Evolutionary conservation across 1,140 invertebrate genomes (phyloP).

Genomic region (Bombus terrestris): DNA sequence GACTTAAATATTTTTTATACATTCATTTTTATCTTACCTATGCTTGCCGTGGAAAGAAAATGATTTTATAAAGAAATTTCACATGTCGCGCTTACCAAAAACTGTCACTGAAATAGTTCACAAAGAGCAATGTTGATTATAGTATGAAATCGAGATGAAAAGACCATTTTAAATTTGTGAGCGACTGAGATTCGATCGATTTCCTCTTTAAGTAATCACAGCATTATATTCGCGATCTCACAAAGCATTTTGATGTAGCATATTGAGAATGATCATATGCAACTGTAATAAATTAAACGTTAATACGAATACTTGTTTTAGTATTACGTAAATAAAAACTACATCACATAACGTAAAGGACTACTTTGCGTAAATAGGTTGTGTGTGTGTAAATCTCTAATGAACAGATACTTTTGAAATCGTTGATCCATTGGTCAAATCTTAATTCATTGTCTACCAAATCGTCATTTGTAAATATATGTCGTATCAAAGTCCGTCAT

Average conservation of each 20-base stretch:
- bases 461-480: conserved; percentile 24
- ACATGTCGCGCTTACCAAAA: not conserved
- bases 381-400: not conserved
- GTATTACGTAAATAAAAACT: conserved; percentile 25
- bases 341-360: conserved; percentile 38
- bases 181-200: not conserved
- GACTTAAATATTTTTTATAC: not conserved
- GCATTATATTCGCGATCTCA: not conserved
- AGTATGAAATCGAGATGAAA: not conserved
- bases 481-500: conserved; percentile 40
- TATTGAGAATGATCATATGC: conserved; percentile 9
- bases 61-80: not conserved
- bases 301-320: conserved; percentile 11
- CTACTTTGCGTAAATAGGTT: conserved; percentile 6
- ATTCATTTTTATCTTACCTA: not conserved
- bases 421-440: conserved; percentile 18
- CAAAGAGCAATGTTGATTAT: not conserved
- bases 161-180: not conserved
- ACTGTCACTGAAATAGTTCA: conserved; percentile 1
- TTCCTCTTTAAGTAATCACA: not conserved
- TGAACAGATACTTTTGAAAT: conserved; percentile 10
- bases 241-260: conserved; percentile 4
- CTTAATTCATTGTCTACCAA: conserved; percentile 34
- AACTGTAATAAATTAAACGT: not conserved
- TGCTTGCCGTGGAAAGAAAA: not conserved